Base-by-base conservation (phyloP, 2,113 vertebrate genomes). In the Lota lota region DNA sequence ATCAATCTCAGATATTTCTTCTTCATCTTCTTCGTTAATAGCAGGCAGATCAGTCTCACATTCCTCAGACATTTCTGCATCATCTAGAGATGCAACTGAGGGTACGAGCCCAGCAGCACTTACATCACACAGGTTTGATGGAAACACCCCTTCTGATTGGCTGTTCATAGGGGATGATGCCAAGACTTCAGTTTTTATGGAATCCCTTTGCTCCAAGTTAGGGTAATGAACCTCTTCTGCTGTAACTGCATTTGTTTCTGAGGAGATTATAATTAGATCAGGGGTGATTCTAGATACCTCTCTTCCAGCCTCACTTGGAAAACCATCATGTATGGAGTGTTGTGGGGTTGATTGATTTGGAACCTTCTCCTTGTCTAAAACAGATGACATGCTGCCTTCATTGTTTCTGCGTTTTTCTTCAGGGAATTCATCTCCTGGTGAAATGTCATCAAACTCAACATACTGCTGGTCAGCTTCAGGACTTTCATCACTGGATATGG, bases 401-500 rank as follows among this genome's bases (percentile, higher is more conserved):
- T 10, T 17, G 18, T 3, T 21, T 50, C 75, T 47, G 33, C 2
- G 18, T 47, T 67, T 51, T 56, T 76, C 70, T 66, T 11, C 18
- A 36, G 40, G 69, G 47, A 18, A 66, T 4, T 19, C 22, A 58
- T 73, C 51, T 33, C 82, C 71, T 61, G 51, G 51, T 47, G 73
- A 83, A 64, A 66, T 19, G 11, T 81, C 76, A 59, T 78, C 22
- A 69, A 62, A 79, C 20, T 66, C n/a, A 65, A 71, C 33, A 18
- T 58, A 28, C 5, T 57, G 77, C 47, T 81, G 21, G 22, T 77
- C 8, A 53, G 4, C 18, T 22, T 74, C 67, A 33, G 53, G 20
- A 64, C 62, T 79, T 47, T 67, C 70, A 66, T 70, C 53, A 22
- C 33, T 71, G 8, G 59, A 80, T 57, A 74, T 70, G 58, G 73